Evolutionary conservation across 2,113 vertebrate species (phyloP), one percentile per base, ranked within the genome.

Genomic region (Melozone crissalis): DNA sequence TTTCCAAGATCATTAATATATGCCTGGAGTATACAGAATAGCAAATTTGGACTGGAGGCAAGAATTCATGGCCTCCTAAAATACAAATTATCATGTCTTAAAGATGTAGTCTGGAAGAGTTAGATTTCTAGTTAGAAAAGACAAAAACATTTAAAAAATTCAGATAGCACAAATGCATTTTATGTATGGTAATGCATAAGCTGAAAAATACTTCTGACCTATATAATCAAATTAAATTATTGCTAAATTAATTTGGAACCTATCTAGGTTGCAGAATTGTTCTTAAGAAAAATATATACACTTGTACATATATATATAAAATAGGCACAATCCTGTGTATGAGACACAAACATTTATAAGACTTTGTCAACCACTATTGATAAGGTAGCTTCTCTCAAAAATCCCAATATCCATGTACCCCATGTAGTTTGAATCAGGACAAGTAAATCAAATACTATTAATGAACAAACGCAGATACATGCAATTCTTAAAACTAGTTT

Each of bases 381-480:
- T 52, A 88, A 79, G 39, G 23, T 4, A 39, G 16, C 2, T 82
- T 87, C 82, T 58, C 46, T 76, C 44, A 54, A 47, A 68, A 58
- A 66, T 46, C 22, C 24, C 37, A 20, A 67, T 65, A 74, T n/a
- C 27, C 21, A 27, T 6, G 22, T 37, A 31, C 30, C 24, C 19
- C 31, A n/a, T 30, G 28, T 89, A 73, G 89, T 82, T 95, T 63
- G 74, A 84, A 87, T 41, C 47, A 83, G 68, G 57, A 86, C 21
- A 58, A 73, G 31, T 26, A 88, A 88, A 63, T 30, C 33, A 90
- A 76, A 51, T 15, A 39, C 0, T 11, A 6, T 69, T 79, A 27
- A 81, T 46, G 83, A 78, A 72, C 35, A 82, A 87, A 68, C 39
- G 92, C 55, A 97, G 74, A 77, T 97, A 93, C n/a, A 69, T 23